phyloP scores from a whole-genome alignment of 2,797 vertebrate genomes.

The Falco biarmicus region DNA sequence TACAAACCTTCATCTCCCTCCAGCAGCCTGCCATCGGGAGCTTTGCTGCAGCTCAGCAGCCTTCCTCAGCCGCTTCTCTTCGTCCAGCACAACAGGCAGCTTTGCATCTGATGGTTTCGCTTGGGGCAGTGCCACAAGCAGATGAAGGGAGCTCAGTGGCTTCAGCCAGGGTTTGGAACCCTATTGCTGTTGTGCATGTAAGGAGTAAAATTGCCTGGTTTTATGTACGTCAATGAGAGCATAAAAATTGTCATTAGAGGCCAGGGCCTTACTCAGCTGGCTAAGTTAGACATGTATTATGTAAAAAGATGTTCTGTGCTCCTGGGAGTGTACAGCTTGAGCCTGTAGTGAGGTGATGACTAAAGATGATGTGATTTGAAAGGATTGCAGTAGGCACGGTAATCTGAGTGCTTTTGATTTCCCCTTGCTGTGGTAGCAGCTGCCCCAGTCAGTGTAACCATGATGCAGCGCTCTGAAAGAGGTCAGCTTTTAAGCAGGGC shows the following conservation, averaged over 20 bases:
- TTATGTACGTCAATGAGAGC: not conserved
- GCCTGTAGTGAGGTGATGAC: not conserved
- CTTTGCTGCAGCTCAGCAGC: not conserved
- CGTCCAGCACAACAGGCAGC: not conserved
- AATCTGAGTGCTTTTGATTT: not conserved
- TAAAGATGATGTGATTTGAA: not conserved
- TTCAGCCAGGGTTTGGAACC: not conserved
- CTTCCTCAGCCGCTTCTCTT: not conserved
- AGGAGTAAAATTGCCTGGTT: not conserved
- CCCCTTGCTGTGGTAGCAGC: not conserved
- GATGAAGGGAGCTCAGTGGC: not conserved
- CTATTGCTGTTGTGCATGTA: accelerated
- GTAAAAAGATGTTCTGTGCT: not conserved
- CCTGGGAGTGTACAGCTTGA: accelerated
- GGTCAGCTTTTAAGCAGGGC: not conserved
- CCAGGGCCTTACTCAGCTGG: not conserved
- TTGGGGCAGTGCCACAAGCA: accelerated
- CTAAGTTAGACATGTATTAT: accelerated
- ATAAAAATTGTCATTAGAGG: not conserved
- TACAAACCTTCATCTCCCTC: not conserved
- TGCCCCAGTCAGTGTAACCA: accelerated
- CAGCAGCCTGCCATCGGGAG: not conserved
- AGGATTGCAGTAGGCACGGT: not conserved
- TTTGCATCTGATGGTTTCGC: not conserved
- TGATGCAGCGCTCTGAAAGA: accelerated